These are phyloP conservation scores for Horisme vitalbata DNA, from an alignment of 2,888 invertebrate genomes.

Conservation along the genomic window DNA sequence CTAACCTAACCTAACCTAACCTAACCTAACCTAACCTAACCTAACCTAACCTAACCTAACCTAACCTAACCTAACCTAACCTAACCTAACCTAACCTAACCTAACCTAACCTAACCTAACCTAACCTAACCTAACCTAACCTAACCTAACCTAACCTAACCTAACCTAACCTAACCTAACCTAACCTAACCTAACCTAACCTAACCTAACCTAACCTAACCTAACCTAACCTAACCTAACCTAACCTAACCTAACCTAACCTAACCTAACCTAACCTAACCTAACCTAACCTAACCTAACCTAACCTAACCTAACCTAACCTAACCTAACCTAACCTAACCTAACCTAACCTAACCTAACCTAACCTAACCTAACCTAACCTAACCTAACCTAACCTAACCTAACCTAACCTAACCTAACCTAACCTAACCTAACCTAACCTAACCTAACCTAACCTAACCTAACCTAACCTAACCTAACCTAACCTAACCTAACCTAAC, in stretches of 20 bases:
- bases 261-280: constrained; percentile 20
- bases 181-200: constrained; percentile 32
- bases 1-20: constrained; percentile 37
- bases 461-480: constrained; percentile 24
- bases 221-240: constrained; percentile 21
- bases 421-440: constrained; percentile 21
- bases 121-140: constrained; percentile 33
- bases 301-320: constrained; percentile 21
- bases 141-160: constrained; percentile 31
- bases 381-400: constrained; percentile 24
- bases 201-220: constrained; percentile 31
- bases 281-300: constrained; percentile 24
- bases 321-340: constrained; percentile 22
- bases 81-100: constrained; percentile 31
- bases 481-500: constrained; percentile 24
- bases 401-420: constrained; percentile 24
- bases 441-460: constrained; percentile 24
- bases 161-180: constrained; percentile 31
- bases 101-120: constrained; percentile 37
- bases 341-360: constrained; percentile 22
- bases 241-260: constrained; percentile 20
- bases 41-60: constrained; percentile 31
- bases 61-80: constrained; percentile 32
- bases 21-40: constrained; percentile 34
- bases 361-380: constrained; percentile 24